Percentiles rank a stretch among this genome's conserved stretches.
Conservation (phyloP, 2,888 invertebrate genomes). For the Idaea biselata region DNA sequence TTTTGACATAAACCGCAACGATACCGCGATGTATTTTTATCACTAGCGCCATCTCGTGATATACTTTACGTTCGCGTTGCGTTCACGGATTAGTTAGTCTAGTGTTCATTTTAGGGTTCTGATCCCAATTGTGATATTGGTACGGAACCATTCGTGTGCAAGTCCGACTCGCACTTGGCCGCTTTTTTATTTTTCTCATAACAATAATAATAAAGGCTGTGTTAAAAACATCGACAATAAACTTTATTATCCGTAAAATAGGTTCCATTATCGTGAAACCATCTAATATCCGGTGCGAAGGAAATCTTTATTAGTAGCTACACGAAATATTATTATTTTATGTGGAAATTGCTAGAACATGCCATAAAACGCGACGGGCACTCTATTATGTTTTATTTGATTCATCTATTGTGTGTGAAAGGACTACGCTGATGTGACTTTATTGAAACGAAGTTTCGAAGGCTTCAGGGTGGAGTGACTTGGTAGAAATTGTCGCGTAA, state of each 20-base stretch:
- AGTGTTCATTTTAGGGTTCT: too few relatives aligned
- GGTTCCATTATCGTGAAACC: neutral
- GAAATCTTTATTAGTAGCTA: neutral
- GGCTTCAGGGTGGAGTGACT: too few relatives aligned
- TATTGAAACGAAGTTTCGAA: too few relatives aligned
- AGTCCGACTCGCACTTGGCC: too few relatives aligned
- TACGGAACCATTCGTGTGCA: too few relatives aligned
- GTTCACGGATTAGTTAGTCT: too few relatives aligned
- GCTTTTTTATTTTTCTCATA: neutral
- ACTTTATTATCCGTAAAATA: neutral
- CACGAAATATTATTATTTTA: conserved; percentile 1
- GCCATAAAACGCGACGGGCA: neutral
- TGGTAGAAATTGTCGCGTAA: too few relatives aligned
- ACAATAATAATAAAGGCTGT: neutral
- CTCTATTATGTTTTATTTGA: neutral
- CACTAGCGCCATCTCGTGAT: too few relatives aligned
- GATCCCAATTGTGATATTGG: too few relatives aligned
- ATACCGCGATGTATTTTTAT: too few relatives aligned
- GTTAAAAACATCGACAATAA: conserved; percentile 1
- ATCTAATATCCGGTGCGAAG: conserved; percentile 1
- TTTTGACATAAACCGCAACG: too few relatives aligned
- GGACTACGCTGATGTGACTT: neutral
- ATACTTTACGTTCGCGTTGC: too few relatives aligned
- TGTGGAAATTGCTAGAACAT: neutral
- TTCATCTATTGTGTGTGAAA: neutral